Conservation (phyloP, 2,113 vertebrate species). For the Pedetes capensis region DNA sequence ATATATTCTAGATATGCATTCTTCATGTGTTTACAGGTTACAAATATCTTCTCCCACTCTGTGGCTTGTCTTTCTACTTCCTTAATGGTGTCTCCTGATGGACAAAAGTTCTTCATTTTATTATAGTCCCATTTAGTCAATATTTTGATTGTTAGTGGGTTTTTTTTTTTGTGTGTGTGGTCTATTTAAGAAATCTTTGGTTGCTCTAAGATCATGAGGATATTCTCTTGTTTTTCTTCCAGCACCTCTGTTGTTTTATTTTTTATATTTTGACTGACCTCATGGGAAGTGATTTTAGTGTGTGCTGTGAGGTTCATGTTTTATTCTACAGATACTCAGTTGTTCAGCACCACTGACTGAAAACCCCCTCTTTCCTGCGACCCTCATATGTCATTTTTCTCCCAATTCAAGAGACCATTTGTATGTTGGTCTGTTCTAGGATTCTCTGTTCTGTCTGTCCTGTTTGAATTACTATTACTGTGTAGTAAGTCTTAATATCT, state of each 20-base stretch:
- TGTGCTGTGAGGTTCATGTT: neutral
- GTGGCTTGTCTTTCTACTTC: neutral
- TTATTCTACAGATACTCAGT: fast-evolving
- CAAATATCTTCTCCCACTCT: neutral
- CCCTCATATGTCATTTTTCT: neutral
- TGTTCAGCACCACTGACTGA: fast-evolving
- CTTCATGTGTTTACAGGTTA: neutral
- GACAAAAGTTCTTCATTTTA: neutral
- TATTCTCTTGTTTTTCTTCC: neutral
- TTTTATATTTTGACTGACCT: too few relatives aligned
- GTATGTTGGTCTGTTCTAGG: neutral
- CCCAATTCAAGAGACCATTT: neutral
- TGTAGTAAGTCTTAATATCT: neutral
- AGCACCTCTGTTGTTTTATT: neutral
- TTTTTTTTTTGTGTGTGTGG: neutral
- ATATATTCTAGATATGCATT: neutral
- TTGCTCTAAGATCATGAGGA: neutral
- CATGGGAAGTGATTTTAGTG: neutral
- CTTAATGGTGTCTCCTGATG: neutral
- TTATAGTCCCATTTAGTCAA: neutral
- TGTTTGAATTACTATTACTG: neutral
- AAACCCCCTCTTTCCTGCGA: neutral
- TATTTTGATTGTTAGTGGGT: neutral
- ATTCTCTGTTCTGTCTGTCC: neutral
- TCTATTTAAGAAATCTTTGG: neutral